Evolutionary conservation across 2,113 vertebrate genomes (phyloP).

Genomic region (Choloepus hoffmanni): DNA sequence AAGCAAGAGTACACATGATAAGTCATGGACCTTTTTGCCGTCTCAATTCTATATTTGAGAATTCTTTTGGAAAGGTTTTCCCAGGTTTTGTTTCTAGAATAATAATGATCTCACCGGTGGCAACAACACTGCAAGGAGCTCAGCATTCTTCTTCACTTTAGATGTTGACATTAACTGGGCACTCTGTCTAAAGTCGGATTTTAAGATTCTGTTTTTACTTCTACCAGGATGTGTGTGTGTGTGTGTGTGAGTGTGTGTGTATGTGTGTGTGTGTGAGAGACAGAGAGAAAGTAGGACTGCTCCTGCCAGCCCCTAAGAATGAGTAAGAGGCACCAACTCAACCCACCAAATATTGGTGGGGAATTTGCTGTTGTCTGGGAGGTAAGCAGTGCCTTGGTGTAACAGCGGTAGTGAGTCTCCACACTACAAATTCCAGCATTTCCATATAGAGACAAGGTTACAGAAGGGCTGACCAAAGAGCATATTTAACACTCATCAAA

Average conservation of each 20-base stretch:
- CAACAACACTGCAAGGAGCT: conserved; percentile 27
- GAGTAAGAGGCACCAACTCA: not conserved
- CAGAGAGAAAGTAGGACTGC: not conserved
- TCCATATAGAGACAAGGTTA: not conserved
- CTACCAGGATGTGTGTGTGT: not conserved
- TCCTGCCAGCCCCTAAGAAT: not conserved
- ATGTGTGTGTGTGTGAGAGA: not conserved
- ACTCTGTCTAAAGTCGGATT: conserved; percentile 22
- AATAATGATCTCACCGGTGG: conserved; percentile 61
- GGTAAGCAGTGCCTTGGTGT: not conserved
- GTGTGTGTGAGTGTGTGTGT: not conserved
- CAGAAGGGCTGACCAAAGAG: not conserved
- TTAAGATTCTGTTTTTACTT: conserved; percentile 26
- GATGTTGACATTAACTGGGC: conserved; percentile 49
- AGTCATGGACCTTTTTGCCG: not conserved
- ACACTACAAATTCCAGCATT: not conserved
- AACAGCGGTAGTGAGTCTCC: not conserved
- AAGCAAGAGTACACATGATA: rapidly evolving
- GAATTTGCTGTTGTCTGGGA: not conserved
- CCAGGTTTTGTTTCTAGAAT: conserved; percentile 64
- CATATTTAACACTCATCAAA: not conserved
- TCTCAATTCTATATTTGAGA: conserved; percentile 52
- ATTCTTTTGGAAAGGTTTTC: conserved; percentile 53
- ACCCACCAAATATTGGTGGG: not conserved
- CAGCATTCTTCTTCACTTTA: conserved; percentile 50